Percentiles rank a stretch among this genome's conserved stretches.
Evolutionary conservation across 2,888 invertebrate species (phyloP).

Genomic region (Eilema depressum): DNA sequence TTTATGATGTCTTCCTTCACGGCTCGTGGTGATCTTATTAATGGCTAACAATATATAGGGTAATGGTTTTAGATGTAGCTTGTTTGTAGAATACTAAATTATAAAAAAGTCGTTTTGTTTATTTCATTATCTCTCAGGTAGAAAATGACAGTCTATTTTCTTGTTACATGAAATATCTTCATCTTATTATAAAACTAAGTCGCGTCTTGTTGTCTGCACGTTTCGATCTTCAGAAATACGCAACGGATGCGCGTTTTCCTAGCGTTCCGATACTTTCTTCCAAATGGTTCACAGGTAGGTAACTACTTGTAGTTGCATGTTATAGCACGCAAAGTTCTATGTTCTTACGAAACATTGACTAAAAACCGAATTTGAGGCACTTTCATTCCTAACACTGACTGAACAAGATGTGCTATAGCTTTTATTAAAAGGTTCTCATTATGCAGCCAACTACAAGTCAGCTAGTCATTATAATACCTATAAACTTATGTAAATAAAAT

Average conservation of each 20-base stretch:
- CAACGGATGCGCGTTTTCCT: background rate
- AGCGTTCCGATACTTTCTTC: background rate
- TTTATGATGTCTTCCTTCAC: constrained; percentile 34
- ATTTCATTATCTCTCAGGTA: constrained; percentile 6
- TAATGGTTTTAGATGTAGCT: constrained; percentile 17
- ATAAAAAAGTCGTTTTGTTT: background rate
- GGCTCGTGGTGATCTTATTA: constrained; percentile 30
- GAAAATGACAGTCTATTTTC: background rate
- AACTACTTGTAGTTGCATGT: background rate
- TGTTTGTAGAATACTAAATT: constrained; percentile 13
- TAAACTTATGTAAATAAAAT: too few relatives aligned
- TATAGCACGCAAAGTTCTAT: too few relatives aligned
- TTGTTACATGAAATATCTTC: too few relatives aligned
- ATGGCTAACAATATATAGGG: constrained; percentile 29
- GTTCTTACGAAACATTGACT: too few relatives aligned
- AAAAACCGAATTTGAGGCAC: too few relatives aligned
- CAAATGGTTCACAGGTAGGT: too few relatives aligned
- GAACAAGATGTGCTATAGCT: too few relatives aligned
- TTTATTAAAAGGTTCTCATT: too few relatives aligned
- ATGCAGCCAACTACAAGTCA: too few relatives aligned
- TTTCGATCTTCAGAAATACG: background rate
- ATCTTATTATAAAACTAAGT: background rate
- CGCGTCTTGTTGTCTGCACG: background rate
- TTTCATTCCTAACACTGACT: too few relatives aligned
- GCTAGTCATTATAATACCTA: too few relatives aligned